phyloP scores from a whole-genome alignment of 2,888 invertebrate species.

The Vandiemenella viatica region DNA sequence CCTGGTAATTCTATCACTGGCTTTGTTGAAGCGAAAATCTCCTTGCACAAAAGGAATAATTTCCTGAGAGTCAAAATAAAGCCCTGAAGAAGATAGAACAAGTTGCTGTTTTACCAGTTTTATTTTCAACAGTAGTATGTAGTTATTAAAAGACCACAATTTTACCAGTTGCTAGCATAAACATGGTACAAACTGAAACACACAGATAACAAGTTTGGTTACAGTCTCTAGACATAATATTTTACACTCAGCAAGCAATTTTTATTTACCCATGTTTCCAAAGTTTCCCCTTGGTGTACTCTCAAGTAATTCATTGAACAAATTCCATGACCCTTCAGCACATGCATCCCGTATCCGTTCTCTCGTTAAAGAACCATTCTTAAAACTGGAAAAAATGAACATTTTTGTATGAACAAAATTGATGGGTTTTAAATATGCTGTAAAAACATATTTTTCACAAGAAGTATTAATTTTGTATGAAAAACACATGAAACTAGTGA shows the following conservation, averaged over 20 bases:
- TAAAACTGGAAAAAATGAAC: slow-evolving; percentile 43
- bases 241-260: too few relatives aligned
- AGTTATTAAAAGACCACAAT: too few relatives aligned
- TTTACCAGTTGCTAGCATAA: too few relatives aligned
- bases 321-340: slow-evolving; percentile 67
- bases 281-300: slow-evolving; percentile 82
- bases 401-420: background rate
- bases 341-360: slow-evolving; percentile 63
- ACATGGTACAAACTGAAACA: too few relatives aligned
- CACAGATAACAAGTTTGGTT: too few relatives aligned
- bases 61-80: slow-evolving; percentile 48
- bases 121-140: too few relatives aligned
- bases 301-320: slow-evolving; percentile 64
- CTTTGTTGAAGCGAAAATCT: slow-evolving; percentile 49
- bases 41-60: slow-evolving; percentile 48
- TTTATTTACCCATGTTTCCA: slow-evolving; percentile 64
- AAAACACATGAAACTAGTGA: too few relatives aligned
- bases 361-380: slow-evolving; percentile 85
- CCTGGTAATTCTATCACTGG: slow-evolving; percentile 29
- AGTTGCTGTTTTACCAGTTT: too few relatives aligned
- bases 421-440: slow-evolving; percentile 1
- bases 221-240: too few relatives aligned
- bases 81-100: too few relatives aligned
- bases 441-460: too few relatives aligned
- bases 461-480: too few relatives aligned